phyloP scores from a whole-genome alignment of 2,113 vertebrate species.

The Grammomys surdaster region DNA sequence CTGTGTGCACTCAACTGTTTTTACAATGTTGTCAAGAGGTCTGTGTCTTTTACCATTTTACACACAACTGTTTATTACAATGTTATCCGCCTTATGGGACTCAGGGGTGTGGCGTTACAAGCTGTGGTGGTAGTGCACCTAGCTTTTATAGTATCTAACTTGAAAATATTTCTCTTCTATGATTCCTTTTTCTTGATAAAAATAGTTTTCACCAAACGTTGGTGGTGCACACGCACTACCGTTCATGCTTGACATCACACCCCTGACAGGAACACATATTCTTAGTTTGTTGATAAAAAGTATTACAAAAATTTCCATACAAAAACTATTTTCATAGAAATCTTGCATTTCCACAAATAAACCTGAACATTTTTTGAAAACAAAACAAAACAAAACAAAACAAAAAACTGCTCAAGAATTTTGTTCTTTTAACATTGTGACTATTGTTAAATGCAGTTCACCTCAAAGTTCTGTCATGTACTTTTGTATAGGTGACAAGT shows the following conservation, averaged over 20 bases:
- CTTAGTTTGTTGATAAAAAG: slow-evolving; percentile 98
- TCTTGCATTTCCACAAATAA: slow-evolving; percentile 99
- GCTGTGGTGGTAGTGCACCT: slow-evolving; percentile 92
- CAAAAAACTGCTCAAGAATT: slow-evolving; percentile 92
- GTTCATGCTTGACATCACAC: slow-evolving; percentile 92
- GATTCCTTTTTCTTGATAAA: slow-evolving; percentile 97
- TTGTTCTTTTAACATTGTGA: slow-evolving; percentile 89
- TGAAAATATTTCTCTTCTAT: slow-evolving; percentile 99
- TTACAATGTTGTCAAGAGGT: slow-evolving; percentile 97
- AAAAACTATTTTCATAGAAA: slow-evolving; percentile 99
- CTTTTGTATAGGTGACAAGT: slow-evolving; percentile 82
- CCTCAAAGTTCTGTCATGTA: slow-evolving; percentile 85
- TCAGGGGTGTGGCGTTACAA: slow-evolving; percentile 92
- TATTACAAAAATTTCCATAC: slow-evolving; percentile 99
- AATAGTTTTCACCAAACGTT: slow-evolving; percentile 97
- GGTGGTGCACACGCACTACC: slow-evolving; percentile 91
- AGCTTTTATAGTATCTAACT: slow-evolving; percentile 92
- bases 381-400: slow-evolving; percentile 87
- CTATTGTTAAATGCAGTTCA: slow-evolving; percentile 90
- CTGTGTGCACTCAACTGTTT: slow-evolving; percentile 96
- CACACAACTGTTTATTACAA: slow-evolving; percentile 94
- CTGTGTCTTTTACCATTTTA: slow-evolving; percentile 95
- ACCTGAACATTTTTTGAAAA: slow-evolving; percentile 93
- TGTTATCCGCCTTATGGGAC: slow-evolving; percentile 92
- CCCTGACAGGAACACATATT: slow-evolving; percentile 88